phyloP scores from a whole-genome alignment of 1,140 invertebrate genomes.

The Pseudomyrmex pallidus region DNA sequence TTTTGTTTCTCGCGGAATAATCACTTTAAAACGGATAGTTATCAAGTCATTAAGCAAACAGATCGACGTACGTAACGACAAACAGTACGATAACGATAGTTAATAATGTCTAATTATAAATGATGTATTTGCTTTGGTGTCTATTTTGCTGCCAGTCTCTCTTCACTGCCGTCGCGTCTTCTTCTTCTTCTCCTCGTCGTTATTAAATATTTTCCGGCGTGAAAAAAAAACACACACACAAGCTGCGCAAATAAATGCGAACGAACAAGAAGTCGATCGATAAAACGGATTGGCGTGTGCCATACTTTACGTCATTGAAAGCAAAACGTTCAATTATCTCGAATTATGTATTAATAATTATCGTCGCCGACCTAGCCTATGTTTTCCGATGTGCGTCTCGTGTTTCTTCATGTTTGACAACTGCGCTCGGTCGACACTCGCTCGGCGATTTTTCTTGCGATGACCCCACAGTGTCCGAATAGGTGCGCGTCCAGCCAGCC shows the following conservation, averaged over 20 bases:
- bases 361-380: not conserved
- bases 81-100: constrained; percentile 16
- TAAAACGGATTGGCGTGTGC: not conserved
- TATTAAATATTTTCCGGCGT: not conserved
- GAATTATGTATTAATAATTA: not conserved
- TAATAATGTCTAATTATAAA: constrained; percentile 46
- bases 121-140: constrained; percentile 18
- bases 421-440: constrained; percentile 40
- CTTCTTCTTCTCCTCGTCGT: not conserved
- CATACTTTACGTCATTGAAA: constrained; percentile 26
- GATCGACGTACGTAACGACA: constrained; percentile 15
- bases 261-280: constrained; percentile 35
- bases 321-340: not conserved
- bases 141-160: not conserved
- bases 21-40: constrained; percentile 25
- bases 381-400: constrained; percentile 22
- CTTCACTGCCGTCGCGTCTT: too few relatives aligned
- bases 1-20: constrained; percentile 14
- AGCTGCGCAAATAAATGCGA: constrained; percentile 10
- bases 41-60: constrained; percentile 47
- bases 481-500: constrained; percentile 25
- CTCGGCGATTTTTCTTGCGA: constrained; percentile 43
- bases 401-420: constrained; percentile 52
- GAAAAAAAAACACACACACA: constrained; percentile 8
- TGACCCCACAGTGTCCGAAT: constrained; percentile 58